phyloP scores from a whole-genome alignment of 2,797 vertebrate genomes.

The Poecilia wingei region DNA sequence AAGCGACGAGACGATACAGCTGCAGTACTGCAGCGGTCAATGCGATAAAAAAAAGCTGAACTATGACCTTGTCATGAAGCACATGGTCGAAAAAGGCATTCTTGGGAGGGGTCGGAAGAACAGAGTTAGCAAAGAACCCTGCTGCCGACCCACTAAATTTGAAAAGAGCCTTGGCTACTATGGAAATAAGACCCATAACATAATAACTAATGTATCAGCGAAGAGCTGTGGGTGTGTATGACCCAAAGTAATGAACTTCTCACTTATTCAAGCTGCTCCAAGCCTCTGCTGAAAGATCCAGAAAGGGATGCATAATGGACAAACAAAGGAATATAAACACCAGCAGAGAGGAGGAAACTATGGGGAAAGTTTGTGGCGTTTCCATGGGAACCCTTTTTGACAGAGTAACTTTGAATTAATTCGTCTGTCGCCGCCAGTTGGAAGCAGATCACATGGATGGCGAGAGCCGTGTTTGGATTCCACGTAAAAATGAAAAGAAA shows the following conservation, averaged over 20 bases:
- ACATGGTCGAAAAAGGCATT: conserved; percentile 81
- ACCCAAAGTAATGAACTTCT: conserved; percentile 57
- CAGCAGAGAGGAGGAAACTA: conserved; percentile 31
- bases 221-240: conserved; percentile 93
- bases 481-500: conserved; percentile 25
- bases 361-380: conserved; percentile 33
- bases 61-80: conserved; percentile 92
- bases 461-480: conserved; percentile 23
- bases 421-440: conserved; percentile 14
- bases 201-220: conserved; percentile 91
- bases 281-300: conserved; percentile 35
- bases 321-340: conserved; percentile 51
- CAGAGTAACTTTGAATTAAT: conserved; percentile 31
- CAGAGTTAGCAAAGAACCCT: conserved; percentile 86
- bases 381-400: conserved; percentile 24
- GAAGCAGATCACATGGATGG: conserved; percentile 28
- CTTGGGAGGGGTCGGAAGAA: conserved; percentile 78
- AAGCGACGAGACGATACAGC: conserved; percentile 91
- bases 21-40: conserved; percentile 95
- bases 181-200: conserved; percentile 89
- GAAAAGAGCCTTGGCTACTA: conserved; percentile 87
- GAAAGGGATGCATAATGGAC: conserved; percentile 42
- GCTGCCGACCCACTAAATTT: conserved; percentile 91
- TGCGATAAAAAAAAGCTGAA: conserved; percentile 84
- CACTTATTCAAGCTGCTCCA: conserved; percentile 59